Evolutionary conservation across 1,140 invertebrate genomes (phyloP).

Genomic region (Wiebesia pumilae): DNA sequence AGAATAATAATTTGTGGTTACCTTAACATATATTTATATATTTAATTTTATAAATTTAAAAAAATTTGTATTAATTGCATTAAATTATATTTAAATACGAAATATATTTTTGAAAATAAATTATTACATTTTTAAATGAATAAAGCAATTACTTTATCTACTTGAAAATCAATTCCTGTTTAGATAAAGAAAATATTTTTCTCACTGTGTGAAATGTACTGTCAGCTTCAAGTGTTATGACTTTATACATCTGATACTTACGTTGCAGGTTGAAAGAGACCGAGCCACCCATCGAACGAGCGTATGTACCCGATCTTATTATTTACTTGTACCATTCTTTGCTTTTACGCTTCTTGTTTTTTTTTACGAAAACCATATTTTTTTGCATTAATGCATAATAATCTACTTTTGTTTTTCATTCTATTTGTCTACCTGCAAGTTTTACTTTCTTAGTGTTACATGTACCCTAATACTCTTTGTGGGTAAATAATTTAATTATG

Average conservation of each 20-base stretch:
- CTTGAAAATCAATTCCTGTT: background rate
- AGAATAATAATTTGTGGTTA: background rate
- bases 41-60: background rate
- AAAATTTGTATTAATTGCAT: background rate
- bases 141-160: background rate
- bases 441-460: too few relatives aligned
- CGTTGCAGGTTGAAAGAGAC: conserved; percentile 92
- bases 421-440: too few relatives aligned
- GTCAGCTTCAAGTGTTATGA: conserved; percentile 60
- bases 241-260: conserved; percentile 72
- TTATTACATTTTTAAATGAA: background rate
- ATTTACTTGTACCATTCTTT: conserved; percentile 63
- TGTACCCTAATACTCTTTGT: too few relatives aligned
- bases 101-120: background rate
- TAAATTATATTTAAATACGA: background rate
- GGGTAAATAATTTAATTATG: too few relatives aligned
- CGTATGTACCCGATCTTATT: conserved; percentile 84
- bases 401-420: too few relatives aligned
- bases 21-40: background rate
- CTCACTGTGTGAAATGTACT: conserved; percentile 50
- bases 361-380: conserved; percentile 2
- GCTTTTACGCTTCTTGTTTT: conserved; percentile 55
- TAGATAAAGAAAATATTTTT: background rate
- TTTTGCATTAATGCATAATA: background rate
- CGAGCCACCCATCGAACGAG: conserved; percentile 88